Conservation (phyloP, 1,140 invertebrate species). For the Drosophila chauvacae region DNA sequence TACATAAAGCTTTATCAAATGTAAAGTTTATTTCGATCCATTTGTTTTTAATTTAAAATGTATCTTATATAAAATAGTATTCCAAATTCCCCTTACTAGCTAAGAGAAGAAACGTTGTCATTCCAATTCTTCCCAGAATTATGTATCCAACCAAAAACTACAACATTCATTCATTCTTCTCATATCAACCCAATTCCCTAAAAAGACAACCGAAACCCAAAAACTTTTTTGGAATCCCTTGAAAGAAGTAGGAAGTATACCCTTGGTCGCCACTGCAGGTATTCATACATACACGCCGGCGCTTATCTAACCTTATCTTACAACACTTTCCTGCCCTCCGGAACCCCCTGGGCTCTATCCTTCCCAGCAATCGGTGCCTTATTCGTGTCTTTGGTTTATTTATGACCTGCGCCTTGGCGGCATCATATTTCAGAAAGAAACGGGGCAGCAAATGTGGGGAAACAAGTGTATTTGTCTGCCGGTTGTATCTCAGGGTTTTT, state of each 20-base stretch:
- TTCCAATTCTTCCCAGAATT: conserved; percentile 16
- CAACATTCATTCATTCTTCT: conserved; percentile 42
- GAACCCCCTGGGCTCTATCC: conserved; percentile 5
- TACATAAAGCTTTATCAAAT: neutral
- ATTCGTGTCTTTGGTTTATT: conserved; percentile 62
- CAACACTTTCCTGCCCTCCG: conserved; percentile 67
- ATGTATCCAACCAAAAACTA: neutral
- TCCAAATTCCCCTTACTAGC: neutral
- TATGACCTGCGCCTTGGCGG: conserved; percentile 74
- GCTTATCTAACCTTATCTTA: conserved; percentile 79
- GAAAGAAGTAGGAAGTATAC: conserved; percentile 47
- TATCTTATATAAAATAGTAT: neutral
- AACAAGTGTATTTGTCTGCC: conserved; percentile 75
- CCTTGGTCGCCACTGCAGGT: conserved; percentile 35
- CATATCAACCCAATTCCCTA: conserved; percentile 11
- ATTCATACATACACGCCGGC: conserved; percentile 46
- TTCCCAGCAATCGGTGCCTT: conserved; percentile 22
- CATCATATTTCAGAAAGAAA: conserved; percentile 72
- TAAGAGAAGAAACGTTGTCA: neutral
- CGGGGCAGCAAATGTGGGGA: conserved; percentile 22
- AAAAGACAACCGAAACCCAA: neutral
- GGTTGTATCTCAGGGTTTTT: conserved; percentile 26
- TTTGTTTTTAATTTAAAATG: conserved; percentile 2
- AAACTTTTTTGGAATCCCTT: conserved; percentile 9
- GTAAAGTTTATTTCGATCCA: neutral